Base-by-base conservation (phyloP, 2,888 invertebrate species). In the Cephus rjabovi region DNA sequence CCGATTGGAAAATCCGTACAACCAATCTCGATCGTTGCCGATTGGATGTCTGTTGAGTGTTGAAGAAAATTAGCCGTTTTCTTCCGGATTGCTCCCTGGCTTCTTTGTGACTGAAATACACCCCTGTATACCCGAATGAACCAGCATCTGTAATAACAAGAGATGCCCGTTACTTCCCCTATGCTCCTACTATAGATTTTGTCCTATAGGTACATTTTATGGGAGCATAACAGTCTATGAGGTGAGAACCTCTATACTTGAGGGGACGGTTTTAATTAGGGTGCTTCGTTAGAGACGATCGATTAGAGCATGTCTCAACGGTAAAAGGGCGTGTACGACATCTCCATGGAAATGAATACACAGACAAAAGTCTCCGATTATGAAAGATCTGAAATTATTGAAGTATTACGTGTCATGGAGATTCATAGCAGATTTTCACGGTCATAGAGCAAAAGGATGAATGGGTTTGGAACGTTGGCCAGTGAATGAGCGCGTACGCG, bases 91-190 rank as follows among this genome's bases (percentile, higher is more conserved):
- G 80, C 76, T 80, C 84, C 78, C 30, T 68, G 75, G 77, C 82
- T 82, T 86, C 89, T 90, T 89, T 90, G 89, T 89, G 90, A 88
- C 85, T 89, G 89, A 90, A 90, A 90, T 90, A 90, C 84, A 87
- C 86, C 87, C 86, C 85, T 83, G 83, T 86, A 89, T 89, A 40
- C 83, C 85, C 83, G 87, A 85, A 87, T 86, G 86, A 86, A 82
- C 40, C 85, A 86, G 88, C 90, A 90, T 90, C 90, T 90, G 90
- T 90, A 90, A 90, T 88, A 90, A 90, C 90, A 90, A 73, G 73
- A n/a, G 70, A 40, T 70, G 70, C 70, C 23, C 70, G 70, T 75
- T 75, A 40, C 78, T 73, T 78, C 75, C 75, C 78, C 75, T 75
- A 35, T 37, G 33, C 40, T 40, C 75, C 23, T 35, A 74, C 74